Percentiles rank a stretch among this genome's conserved stretches.
Evolutionary conservation across 2,797 vertebrate species (phyloP).

Genomic region (Chiloscyllium punctatum): DNA sequence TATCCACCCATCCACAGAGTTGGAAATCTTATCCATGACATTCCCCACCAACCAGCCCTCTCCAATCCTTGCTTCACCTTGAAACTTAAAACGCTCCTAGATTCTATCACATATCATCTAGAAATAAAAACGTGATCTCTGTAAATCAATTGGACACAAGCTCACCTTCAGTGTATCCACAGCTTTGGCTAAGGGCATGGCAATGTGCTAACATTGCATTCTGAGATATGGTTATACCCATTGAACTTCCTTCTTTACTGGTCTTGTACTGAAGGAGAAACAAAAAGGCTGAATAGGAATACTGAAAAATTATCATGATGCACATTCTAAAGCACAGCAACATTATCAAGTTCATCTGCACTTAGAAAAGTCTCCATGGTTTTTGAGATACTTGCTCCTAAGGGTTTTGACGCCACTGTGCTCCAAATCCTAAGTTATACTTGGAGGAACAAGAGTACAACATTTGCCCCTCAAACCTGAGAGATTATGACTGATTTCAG

Average conservation of each 20-base stretch:
- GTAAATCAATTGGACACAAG: background rate
- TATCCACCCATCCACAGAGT: background rate
- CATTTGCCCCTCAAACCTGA: background rate
- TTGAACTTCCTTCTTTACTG: constrained; percentile 91
- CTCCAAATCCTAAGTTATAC: background rate
- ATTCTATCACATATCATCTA: background rate
- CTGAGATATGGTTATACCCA: constrained; percentile 83
- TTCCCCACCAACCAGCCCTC: background rate
- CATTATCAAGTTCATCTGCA: background rate
- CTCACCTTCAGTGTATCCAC: constrained; percentile 86
- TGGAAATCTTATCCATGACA: background rate
- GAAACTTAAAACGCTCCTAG: background rate
- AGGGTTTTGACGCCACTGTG: too few species aligned
- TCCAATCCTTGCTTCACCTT: background rate
- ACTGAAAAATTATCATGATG: background rate
- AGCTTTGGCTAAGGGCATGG: constrained; percentile 81
- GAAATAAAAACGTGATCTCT: background rate
- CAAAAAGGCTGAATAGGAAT: constrained; percentile 24
- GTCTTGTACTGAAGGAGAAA: constrained; percentile 78
- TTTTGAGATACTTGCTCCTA: too few species aligned
- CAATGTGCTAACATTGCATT: constrained; percentile 84
- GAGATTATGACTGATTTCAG: background rate
- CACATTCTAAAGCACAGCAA: background rate
- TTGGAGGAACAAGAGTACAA: background rate
- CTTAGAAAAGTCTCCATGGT: background rate